Base-by-base conservation (phyloP, 2,888 invertebrate species). In the Agrenia bidenticulata region DNA sequence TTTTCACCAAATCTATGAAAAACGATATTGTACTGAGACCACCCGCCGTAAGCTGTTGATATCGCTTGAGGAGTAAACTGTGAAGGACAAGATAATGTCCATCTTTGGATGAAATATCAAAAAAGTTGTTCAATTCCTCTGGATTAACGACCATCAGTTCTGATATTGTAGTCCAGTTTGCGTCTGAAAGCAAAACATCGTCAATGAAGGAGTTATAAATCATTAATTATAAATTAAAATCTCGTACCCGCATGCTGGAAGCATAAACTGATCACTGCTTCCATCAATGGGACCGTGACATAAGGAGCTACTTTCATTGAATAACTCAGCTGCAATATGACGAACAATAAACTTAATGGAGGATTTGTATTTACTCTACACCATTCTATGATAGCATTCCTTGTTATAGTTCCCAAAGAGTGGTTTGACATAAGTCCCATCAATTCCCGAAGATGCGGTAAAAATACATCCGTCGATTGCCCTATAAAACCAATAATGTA, bases 51-150 rank as follows among this genome's bases (percentile, higher is more conserved):
- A 75, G 73, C 13, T 57, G 51, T 72, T 73, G 56, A 73, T 78
- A 60, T 69, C 82, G 80, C 71, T 85, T 84, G 17, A 84, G 77
- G 15, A 86, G 77, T 41, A 85, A 78, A 2, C 83, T 83, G 74
- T 86, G 84, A 1, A 86, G 79, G 0, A 85, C 82, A 21, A 87
- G 78, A 62, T 85, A 78, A 63, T 82, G 80, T 27, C 84, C 84
- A 64, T 84, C 83, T 21, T 81, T 77, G 9, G 85, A 78, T 49
- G 73, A 59, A 1, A 75, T 66, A 24, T 75, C 75, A 67, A 73
- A 72, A 56, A 68, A 75, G 21, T 67, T 67, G 1, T 63, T 66
- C 19, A 68, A 45, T 54, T 69, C 64, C 26, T 74, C 73, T 15
- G 66, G 67, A 27, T 61, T 64, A 19, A 67, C 61, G 1, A 64